These are phyloP conservation scores for Tragelaphus buxtoni DNA, from an alignment of 2,113 vertebrate genomes.

Conservation along the genomic window DNA sequence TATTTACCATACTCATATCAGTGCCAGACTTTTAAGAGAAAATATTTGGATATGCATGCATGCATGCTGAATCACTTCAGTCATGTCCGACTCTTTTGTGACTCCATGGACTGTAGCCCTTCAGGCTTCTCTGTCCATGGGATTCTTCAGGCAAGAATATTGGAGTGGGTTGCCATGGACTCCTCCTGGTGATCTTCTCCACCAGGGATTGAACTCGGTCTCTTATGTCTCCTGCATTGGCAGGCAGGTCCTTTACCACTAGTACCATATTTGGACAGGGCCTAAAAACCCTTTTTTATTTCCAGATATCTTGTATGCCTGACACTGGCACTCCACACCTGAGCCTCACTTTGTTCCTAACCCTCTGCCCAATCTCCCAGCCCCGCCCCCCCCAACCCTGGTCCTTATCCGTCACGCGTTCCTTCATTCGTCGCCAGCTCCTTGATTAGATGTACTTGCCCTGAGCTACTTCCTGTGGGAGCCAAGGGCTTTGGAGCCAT, in stretches of 20 bases:
- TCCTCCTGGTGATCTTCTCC: not conserved
- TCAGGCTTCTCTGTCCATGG: not conserved
- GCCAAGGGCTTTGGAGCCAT: fast-evolving
- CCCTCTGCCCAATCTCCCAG: not conserved
- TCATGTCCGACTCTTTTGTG: not conserved
- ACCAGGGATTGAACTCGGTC: not conserved
- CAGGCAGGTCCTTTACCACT: not conserved
- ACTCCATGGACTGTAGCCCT: not conserved
- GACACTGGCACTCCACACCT: no score
- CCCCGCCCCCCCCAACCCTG: fast-evolving
- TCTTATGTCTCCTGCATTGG: not conserved
- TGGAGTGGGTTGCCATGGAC: not conserved
- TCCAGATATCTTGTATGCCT: not conserved
- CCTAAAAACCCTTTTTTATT: not conserved
- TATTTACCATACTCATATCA: not conserved
- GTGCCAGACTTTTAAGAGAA: not conserved
- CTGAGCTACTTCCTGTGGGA: not conserved
- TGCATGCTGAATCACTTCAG: not conserved
- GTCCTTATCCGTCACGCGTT: not conserved
- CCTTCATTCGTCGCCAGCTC: fast-evolving
- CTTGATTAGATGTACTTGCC: not conserved
- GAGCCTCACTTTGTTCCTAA: not conserved
- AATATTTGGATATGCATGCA: not conserved
- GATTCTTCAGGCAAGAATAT: not conserved
- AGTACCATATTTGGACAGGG: not conserved